A percentile compares a stretch with the other conserved stretches of the same genome.
Evolutionary conservation across 2,113 vertebrate species (phyloP).

Genomic region (Cheilinus undulatus): DNA sequence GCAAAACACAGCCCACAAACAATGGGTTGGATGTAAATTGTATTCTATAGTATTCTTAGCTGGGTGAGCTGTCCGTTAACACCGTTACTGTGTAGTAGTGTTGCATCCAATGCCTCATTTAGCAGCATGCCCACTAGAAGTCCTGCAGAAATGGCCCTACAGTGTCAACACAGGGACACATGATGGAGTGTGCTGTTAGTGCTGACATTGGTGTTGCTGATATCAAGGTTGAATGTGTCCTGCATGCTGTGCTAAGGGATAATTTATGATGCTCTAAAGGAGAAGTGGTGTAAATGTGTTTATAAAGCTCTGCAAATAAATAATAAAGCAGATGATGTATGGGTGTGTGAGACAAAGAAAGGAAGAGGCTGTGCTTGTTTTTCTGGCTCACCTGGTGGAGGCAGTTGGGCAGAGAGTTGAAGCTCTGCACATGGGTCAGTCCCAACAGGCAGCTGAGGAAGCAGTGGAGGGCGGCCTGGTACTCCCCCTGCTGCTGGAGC

Average conservation of each 20-base stretch:
- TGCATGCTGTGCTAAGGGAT: constrained; percentile 23
- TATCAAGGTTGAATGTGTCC: constrained; percentile 53
- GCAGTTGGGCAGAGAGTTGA: constrained; percentile 86
- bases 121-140: constrained; percentile 16
- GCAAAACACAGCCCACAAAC: constrained; percentile 27
- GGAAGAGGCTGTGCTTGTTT: background rate
- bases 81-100: background rate
- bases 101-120: constrained; percentile 8
- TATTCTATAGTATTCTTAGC: background rate
- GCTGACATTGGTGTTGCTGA: constrained; percentile 62
- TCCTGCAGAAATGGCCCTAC: constrained; percentile 9
- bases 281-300: constrained; percentile 27
- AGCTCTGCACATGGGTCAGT: constrained; percentile 86
- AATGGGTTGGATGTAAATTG: constrained; percentile 13
- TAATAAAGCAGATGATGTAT: constrained; percentile 13
- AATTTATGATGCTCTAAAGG: constrained; percentile 6
- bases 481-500: constrained; percentile 87
- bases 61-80: constrained; percentile 3
- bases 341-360: constrained; percentile 1
- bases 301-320: constrained; percentile 18
- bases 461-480: constrained; percentile 85
- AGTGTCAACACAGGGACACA: constrained; percentile 30
- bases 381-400: constrained; percentile 84
- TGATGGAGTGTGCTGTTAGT: constrained; percentile 49
- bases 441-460: constrained; percentile 86